Evolutionary conservation across 1,140 invertebrate species (phyloP).

Genomic region (Belonocnema kinseyi): DNA sequence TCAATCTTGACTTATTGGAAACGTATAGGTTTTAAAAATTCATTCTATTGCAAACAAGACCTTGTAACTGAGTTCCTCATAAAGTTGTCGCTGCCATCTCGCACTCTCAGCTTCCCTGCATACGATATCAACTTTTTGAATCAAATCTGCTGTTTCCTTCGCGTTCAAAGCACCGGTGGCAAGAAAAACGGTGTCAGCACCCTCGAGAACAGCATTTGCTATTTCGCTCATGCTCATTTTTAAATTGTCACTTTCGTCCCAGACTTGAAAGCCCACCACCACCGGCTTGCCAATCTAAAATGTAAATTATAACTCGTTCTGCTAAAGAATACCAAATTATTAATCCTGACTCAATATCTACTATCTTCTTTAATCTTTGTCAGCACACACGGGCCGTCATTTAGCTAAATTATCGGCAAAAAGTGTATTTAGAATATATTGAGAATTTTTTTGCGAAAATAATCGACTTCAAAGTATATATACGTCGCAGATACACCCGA

Average conservation of each 20-base stretch:
- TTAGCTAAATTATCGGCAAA: too few relatives aligned
- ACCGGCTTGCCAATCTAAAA: slow-evolving; percentile 76
- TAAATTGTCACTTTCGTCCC: slow-evolving; percentile 79
- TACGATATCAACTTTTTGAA: slow-evolving; percentile 82
- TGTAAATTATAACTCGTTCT: too few relatives aligned
- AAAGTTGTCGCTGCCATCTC: slow-evolving; percentile 85
- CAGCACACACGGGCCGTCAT: too few relatives aligned
- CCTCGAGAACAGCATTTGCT: slow-evolving; percentile 87
- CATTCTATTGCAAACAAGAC: slow-evolving; percentile 51
- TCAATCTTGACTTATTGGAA: slow-evolving; percentile 52
- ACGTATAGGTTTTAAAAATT: slow-evolving; percentile 74
- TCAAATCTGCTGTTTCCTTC: slow-evolving; percentile 80
- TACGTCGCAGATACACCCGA: too few relatives aligned
- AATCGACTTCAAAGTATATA: too few relatives aligned
- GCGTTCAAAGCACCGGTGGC: slow-evolving; percentile 86
- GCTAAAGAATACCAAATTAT: not conserved
- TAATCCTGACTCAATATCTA: not conserved
- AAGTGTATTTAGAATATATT: too few relatives aligned
- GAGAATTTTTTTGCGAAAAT: too few relatives aligned
- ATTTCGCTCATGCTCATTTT: slow-evolving; percentile 85
- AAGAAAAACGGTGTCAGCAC: slow-evolving; percentile 85
- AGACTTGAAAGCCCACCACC: slow-evolving; percentile 82
- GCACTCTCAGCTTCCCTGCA: slow-evolving; percentile 90
- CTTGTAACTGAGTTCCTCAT: slow-evolving; percentile 84
- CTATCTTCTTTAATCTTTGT: too few relatives aligned